Evolutionary conservation across 1,140 invertebrate species (phyloP).

Genomic region (Drosophila virilis): DNA sequence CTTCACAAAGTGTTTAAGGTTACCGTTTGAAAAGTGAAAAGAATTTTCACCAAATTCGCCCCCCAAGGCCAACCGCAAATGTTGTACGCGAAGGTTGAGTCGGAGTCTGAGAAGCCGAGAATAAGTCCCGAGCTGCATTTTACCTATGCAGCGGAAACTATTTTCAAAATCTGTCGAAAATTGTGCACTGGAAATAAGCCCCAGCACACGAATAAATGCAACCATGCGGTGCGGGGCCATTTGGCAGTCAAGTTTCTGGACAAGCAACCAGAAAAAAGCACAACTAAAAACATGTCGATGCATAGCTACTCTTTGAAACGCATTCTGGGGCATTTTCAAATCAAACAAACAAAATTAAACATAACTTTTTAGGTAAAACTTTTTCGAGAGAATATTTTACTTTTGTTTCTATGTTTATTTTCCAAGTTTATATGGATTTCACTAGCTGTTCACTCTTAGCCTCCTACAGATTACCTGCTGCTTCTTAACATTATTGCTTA

Average conservation of each 20-base stretch:
- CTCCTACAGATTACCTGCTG: too few species aligned
- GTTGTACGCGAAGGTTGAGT: constrained; percentile 21
- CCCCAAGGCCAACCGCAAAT: constrained; percentile 62
- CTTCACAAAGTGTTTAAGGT: constrained; percentile 68
- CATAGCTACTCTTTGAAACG: background rate
- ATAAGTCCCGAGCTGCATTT: constrained; percentile 40
- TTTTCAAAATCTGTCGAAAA: constrained; percentile 76
- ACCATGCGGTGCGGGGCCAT: constrained; percentile 45
- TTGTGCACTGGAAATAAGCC: constrained; percentile 72
- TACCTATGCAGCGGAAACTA: constrained; percentile 68
- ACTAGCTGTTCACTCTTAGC: too few species aligned
- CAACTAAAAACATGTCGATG: background rate
- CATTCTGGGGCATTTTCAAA: too few species aligned
- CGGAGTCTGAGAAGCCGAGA: constrained; percentile 1
- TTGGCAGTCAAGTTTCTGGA: constrained; percentile 50
- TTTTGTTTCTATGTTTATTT: too few species aligned
- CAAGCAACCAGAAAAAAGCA: constrained; percentile 18
- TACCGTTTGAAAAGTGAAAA: constrained; percentile 77
- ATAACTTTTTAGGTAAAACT: too few species aligned
- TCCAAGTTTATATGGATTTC: too few species aligned
- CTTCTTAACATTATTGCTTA: too few species aligned
- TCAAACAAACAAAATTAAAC: too few species aligned
- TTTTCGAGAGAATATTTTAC: too few species aligned
- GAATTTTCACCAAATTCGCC: constrained; percentile 42
- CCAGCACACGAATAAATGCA: constrained; percentile 71